phyloP scores from a whole-genome alignment of 2,888 invertebrate species.

The Conistra vaccinii region DNA sequence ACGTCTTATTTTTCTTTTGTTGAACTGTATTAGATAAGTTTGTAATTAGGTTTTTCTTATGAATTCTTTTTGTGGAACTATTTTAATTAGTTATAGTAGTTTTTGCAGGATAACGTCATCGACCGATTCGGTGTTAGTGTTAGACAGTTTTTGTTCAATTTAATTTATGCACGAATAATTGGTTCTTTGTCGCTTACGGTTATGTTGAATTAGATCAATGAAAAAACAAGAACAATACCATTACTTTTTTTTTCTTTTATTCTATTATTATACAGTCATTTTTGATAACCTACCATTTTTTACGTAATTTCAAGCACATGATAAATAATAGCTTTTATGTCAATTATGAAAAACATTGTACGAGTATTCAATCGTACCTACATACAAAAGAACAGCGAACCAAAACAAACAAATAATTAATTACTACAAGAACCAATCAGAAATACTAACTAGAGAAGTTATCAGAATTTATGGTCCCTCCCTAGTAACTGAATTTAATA shows the following conservation, averaged over 20 bases:
- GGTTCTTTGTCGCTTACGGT: constrained; percentile 25
- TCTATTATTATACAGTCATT: neutral
- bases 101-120: constrained; percentile 50
- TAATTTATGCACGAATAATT: constrained; percentile 47
- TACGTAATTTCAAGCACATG: neutral
- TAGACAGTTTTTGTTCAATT: constrained; percentile 33
- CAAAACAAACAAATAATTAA: neutral
- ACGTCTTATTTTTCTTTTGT: constrained; percentile 1
- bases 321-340: neutral
- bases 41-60: constrained; percentile 33
- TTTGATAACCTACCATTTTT: neutral
- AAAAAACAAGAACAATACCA: neutral
- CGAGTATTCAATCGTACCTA: neutral
- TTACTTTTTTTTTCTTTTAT: neutral
- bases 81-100: constrained; percentile 50
- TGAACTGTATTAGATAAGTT: constrained; percentile 18
- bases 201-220: constrained; percentile 27
- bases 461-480: neutral
- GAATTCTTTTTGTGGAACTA: constrained; percentile 34
- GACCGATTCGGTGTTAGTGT: neutral
- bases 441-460: neutral
- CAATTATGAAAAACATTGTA: neutral
- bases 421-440: neutral
- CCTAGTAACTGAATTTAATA: constrained; percentile 34
- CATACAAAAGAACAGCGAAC: neutral